A percentile compares a stretch with the other conserved stretches of the same genome.
Conservation (phyloP, 92 coral and sea anemone species). For the Porites lobata region DNA sequence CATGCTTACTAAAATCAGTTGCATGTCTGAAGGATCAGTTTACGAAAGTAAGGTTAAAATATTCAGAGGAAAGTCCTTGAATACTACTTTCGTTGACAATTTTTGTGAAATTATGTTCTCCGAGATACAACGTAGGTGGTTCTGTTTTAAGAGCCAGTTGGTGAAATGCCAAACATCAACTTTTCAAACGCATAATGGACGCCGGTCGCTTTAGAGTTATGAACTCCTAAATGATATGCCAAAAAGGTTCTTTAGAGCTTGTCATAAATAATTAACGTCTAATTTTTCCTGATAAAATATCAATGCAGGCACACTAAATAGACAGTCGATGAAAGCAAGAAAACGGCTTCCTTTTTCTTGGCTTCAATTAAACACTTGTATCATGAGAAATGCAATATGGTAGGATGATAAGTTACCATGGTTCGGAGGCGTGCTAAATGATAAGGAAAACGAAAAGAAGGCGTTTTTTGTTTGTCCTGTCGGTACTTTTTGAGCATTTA, state of each 20-base stretch:
- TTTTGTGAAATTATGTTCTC: too few relatives aligned
- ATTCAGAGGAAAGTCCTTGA: too few relatives aligned
- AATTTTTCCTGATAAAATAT: not conserved
- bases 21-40: too few relatives aligned
- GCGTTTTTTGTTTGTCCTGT: not conserved
- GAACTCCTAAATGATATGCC: not conserved
- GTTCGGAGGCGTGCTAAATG: not conserved
- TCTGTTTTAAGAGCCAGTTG: not conserved
- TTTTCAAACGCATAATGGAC: not conserved
- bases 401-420: not conserved
- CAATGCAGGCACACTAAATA: not conserved
- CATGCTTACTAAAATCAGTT: too few relatives aligned
- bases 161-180: not conserved
- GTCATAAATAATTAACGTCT: not conserved
- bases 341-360: not conserved
- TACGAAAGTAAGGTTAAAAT: too few relatives aligned
- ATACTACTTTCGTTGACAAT: too few relatives aligned
- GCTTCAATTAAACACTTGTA: not conserved
- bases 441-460: not conserved
- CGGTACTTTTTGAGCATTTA: not conserved
- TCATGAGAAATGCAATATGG: not conserved
- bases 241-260: not conserved
- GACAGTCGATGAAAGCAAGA: conserved; percentile 3
- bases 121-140: not conserved
- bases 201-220: not conserved